phyloP scores from a whole-genome alignment of 2,888 invertebrate species.

The Pharmacophagus antenor region DNA sequence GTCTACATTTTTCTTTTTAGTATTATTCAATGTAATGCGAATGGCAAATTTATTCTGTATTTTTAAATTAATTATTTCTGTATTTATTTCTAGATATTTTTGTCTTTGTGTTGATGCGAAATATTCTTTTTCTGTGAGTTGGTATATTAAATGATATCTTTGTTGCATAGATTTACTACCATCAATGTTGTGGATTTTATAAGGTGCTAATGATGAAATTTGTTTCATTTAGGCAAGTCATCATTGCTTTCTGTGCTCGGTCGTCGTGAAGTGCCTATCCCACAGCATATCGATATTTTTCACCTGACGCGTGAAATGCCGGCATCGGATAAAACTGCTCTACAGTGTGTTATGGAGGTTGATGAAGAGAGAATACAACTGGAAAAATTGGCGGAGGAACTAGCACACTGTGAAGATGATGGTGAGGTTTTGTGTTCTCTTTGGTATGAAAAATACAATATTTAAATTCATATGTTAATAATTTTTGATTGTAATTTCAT shows the following conservation, averaged over 20 bases:
- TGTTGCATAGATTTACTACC: too few relatives aligned
- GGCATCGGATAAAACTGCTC: constrained; percentile 97
- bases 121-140: too few relatives aligned
- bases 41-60: neutral
- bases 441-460: too few relatives aligned
- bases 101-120: neutral
- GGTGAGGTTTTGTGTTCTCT: constrained; percentile 76
- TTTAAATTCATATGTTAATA: neutral
- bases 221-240: constrained; percentile 89
- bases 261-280: constrained; percentile 96
- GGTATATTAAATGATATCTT: too few relatives aligned
- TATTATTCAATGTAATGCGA: too few relatives aligned
- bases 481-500: neutral
- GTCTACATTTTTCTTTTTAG: too few relatives aligned
- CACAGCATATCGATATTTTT: constrained; percentile 98
- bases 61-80: neutral
- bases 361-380: constrained; percentile 95
- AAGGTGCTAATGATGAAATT: too few relatives aligned
- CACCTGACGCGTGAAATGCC: constrained; percentile 98
- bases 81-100: neutral
- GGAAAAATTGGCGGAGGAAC: constrained; percentile 94
- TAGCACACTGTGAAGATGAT: constrained; percentile 93
- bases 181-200: too few relatives aligned
- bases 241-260: constrained; percentile 95
- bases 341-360: constrained; percentile 98